Conservation (phyloP, 2,888 invertebrate species). For the Caenorhabditis sp. region DNA sequence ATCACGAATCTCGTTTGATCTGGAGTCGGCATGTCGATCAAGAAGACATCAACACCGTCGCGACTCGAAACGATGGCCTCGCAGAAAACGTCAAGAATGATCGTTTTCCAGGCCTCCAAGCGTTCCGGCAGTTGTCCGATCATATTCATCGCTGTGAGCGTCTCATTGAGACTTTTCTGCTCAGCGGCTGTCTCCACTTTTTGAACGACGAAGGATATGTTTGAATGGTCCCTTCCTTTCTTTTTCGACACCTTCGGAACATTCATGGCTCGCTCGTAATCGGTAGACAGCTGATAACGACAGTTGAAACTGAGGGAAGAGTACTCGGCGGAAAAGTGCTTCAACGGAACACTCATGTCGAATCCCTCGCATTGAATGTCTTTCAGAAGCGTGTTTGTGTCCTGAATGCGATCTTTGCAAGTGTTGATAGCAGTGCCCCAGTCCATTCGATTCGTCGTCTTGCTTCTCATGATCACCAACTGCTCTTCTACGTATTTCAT, state of each 20-base stretch:
- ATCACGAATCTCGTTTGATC: conserved; percentile 41
- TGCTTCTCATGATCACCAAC: conserved; percentile 42
- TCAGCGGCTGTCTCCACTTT: conserved; percentile 9
- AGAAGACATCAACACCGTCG: conserved; percentile 40
- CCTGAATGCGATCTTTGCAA: conserved; percentile 41
- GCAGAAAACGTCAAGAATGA: conserved; percentile 63
- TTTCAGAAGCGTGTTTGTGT: conserved; percentile 8
- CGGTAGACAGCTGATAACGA: conserved; percentile 50
- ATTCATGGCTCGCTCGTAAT: conserved; percentile 45
- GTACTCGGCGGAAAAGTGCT: conserved; percentile 49
- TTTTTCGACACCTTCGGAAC: conserved; percentile 47
- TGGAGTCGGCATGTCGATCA: conserved; percentile 31
- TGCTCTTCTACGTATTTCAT: conserved; percentile 53
- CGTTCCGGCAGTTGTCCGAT: conserved; percentile 54
- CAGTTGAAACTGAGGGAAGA: conserved; percentile 39
- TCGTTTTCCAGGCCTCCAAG: conserved; percentile 47
- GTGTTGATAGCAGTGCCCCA: conserved; percentile 51
- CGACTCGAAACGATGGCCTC: conserved; percentile 49
- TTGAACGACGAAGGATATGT: conserved; percentile 22
- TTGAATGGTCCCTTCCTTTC: conserved; percentile 29
- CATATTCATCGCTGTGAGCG: conserved; percentile 64
- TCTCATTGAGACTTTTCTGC: conserved; percentile 39
- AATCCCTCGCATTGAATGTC: conserved; percentile 45
- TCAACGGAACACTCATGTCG: conserved; percentile 41
- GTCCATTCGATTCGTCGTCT: conserved; percentile 21